Evolutionary conservation across 2,888 invertebrate species (phyloP).

Genomic region (Microchrysa polita): DNA sequence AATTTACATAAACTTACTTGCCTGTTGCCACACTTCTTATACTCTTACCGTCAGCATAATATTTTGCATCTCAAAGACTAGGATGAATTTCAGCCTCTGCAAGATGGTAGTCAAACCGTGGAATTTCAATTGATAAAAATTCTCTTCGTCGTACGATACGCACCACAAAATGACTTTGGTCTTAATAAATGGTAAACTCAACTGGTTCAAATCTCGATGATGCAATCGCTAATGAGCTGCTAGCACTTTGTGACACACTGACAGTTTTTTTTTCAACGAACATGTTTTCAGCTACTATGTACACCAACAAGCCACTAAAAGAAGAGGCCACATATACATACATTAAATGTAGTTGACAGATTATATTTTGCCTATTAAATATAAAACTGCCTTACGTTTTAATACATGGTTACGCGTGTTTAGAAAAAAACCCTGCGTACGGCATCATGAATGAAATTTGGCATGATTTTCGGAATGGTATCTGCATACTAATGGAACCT

Average conservation of each 20-base stretch:
- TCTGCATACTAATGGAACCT: background rate
- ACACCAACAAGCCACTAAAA: background rate
- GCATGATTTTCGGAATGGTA: background rate
- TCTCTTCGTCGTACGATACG: background rate
- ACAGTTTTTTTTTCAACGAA: slow-evolving; percentile 19
- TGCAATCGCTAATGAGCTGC: slow-evolving; percentile 33
- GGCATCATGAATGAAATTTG: slow-evolving; percentile 39
- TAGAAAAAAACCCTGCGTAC: background rate
- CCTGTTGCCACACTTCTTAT: background rate
- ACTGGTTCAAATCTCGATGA: slow-evolving; percentile 10
- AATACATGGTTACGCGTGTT: background rate
- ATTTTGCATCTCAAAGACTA: background rate
- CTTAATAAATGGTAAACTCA: slow-evolving; percentile 5
- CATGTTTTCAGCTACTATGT: slow-evolving; percentile 24
- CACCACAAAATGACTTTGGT: too few species aligned
- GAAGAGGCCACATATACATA: too few species aligned
- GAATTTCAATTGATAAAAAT: slow-evolving; percentile 43
- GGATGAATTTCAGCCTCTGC: slow-evolving; percentile 18
- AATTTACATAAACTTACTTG: slow-evolving; percentile 32
- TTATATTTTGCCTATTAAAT: slow-evolving; percentile 19
- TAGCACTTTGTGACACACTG: slow-evolving; percentile 14
- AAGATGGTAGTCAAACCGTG: slow-evolving; percentile 16
- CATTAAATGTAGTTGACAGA: slow-evolving; percentile 26
- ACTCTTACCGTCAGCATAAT: background rate
- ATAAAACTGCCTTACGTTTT: background rate